Conservation (phyloP, 2,888 invertebrate genomes). For the Torymus aiolomorphi region DNA sequence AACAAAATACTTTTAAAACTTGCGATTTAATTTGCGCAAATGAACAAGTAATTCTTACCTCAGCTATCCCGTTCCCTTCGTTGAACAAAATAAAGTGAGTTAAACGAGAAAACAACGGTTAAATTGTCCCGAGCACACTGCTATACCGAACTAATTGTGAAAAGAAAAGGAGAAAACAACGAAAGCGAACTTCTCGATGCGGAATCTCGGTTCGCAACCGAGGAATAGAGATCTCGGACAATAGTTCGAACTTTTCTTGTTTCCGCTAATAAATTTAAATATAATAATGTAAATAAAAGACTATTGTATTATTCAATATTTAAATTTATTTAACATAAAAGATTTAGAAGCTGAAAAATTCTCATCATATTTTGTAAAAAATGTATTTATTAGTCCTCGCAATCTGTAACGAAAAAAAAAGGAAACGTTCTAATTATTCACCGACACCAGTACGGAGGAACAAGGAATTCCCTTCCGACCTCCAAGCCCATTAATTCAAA, state of each 20-base stretch:
- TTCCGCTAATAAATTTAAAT: too few relatives aligned
- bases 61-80: constrained; percentile 9
- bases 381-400: too few relatives aligned
- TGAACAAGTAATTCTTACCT: constrained; percentile 37
- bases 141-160: constrained; percentile 26
- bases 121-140: constrained; percentile 29
- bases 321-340: too few relatives aligned
- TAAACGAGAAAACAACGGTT: not conserved
- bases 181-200: constrained; percentile 1
- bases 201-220: not conserved
- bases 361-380: too few relatives aligned
- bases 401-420: too few relatives aligned
- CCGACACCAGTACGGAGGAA: too few relatives aligned
- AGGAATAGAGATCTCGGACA: not conserved
- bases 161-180: not conserved
- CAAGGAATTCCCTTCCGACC: too few relatives aligned
- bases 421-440: too few relatives aligned
- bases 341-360: too few relatives aligned
- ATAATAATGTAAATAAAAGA: too few relatives aligned
- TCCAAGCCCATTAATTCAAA: constrained; percentile 49
- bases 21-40: constrained; percentile 38
- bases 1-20: constrained; percentile 17
- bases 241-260: too few relatives aligned
- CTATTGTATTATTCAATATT: too few relatives aligned
- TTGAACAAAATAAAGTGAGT: constrained; percentile 8